A percentile compares a stretch with the other conserved stretches of the same genome.
Evolutionary conservation across 2,113 vertebrate genomes (phyloP).

Genomic region (Siniperca knerii): DNA sequence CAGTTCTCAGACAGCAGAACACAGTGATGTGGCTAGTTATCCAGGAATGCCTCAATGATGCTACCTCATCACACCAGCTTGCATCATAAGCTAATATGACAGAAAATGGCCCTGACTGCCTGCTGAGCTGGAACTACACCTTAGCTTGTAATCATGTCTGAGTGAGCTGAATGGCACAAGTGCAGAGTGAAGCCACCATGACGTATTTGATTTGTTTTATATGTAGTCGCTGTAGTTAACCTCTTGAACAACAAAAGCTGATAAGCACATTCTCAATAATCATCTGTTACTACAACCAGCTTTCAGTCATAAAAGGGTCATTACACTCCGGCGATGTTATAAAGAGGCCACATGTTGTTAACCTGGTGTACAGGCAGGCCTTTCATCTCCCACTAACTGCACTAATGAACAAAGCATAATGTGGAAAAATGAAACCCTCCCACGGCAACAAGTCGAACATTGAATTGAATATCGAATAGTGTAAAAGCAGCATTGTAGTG

Average conservation of each 20-base stretch:
- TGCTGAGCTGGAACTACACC: constrained; percentile 54
- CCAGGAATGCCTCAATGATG: constrained; percentile 43
- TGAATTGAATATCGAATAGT: not conserved
- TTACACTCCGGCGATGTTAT: not conserved
- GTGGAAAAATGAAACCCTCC: not conserved
- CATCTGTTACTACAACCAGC: no score
- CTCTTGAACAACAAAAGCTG: not conserved
- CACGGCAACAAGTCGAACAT: not conserved
- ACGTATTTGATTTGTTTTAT: not conserved
- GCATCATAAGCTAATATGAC: constrained; percentile 57
- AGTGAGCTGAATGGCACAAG: constrained; percentile 44
- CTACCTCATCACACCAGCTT: constrained; percentile 12
- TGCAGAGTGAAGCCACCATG: not conserved
- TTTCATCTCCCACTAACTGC: not conserved
- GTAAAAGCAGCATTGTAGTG: not conserved
- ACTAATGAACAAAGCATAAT: not conserved
- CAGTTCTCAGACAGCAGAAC: not conserved
- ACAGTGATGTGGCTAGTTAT: not conserved
- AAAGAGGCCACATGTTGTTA: not conserved
- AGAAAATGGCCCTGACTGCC: constrained; percentile 46
- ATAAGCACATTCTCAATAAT: not conserved
- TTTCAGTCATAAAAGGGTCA: no score
- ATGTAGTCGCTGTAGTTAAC: not conserved
- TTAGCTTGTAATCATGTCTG: constrained; percentile 59
- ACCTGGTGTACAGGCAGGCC: not conserved